Conservation (phyloP, 2,888 invertebrate genomes). For the Drosophila seclusa region DNA sequence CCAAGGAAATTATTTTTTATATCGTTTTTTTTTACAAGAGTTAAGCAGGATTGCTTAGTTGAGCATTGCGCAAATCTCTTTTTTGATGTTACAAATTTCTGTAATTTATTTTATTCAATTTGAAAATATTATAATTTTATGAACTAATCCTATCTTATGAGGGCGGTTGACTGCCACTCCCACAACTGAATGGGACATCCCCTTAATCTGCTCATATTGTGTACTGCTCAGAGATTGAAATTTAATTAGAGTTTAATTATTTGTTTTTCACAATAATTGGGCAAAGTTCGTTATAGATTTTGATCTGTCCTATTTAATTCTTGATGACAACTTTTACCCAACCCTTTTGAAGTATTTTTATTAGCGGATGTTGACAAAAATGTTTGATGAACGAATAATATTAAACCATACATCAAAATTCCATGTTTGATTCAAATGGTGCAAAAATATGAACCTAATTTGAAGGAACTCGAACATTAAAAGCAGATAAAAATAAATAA, state of each 20-base stretch:
- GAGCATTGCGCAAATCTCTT: neutral
- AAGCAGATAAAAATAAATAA: neutral
- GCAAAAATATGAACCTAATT: neutral
- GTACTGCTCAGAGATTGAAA: neutral
- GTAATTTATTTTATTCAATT: neutral
- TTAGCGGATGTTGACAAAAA: neutral
- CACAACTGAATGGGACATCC: neutral
- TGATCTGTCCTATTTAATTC: neutral
- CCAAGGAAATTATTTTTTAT: neutral
- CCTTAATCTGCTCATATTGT: neutral
- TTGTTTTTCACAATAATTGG: neutral
- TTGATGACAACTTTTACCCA: neutral
- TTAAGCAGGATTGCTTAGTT: accelerated
- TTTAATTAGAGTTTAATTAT: neutral
- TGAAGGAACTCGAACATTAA: neutral
- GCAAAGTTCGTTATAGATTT: neutral
- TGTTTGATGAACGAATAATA: too few species aligned
- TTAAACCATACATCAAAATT: too few species aligned
- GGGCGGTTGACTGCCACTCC: neutral
- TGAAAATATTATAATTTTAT: neutral
- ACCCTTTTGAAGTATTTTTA: neutral
- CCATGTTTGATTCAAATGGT: neutral
- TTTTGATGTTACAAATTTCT: neutral
- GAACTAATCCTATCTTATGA: neutral
- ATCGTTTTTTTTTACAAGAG: neutral